Base-by-base conservation (phyloP, 2,797 vertebrate species). In the Chaunax sp. region DNA sequence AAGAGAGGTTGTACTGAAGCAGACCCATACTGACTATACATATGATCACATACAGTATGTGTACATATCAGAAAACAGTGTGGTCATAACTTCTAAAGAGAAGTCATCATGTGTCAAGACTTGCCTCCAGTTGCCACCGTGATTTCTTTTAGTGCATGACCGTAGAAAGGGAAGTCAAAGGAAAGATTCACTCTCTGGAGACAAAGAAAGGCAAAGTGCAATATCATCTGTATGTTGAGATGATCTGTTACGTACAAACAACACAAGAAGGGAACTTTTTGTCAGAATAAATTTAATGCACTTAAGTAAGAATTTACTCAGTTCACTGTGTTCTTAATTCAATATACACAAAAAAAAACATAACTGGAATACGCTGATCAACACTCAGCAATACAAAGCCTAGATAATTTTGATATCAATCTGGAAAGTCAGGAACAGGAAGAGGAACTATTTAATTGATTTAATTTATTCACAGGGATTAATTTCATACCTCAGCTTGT, bases 101-200 rank as follows among this genome's bases (percentile, higher is more conserved):
- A 55, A 68, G 4, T 41, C 8, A 37, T 3, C 0, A 1, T 20
- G 14, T 5, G 1, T 19, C 6, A 19, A 52, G 54, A 94, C 96
- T 95, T 82, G 96, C 98, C 98, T 69, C 96, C 97, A 64, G 95
- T 96, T 75, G 97, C 96, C 83, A 98, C 94, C 28, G 97, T 97
- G 87, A 99, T 94, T 93, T 97, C 96, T 85, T 90, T 96, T 25
- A 98, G 93, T 57, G 92, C 91, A 87, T 99, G 97, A 41, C 98
- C 98, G 14, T 99, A 99, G 93, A 98, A 99, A 78, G 97, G 97
- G 89, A 99, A 98, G 90, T 93, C 90, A 50, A 99, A 99, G 72
- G 97, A 97, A 72, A 99, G 91, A 87, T 95, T 97, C 80, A 99
- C 95, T 91, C 95, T 97, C 98, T 99, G 93, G 49, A 95, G 95